These are phyloP conservation scores for Monopis laevigella DNA, from an alignment of 2,888 invertebrate species.

Conservation along the genomic window DNA sequence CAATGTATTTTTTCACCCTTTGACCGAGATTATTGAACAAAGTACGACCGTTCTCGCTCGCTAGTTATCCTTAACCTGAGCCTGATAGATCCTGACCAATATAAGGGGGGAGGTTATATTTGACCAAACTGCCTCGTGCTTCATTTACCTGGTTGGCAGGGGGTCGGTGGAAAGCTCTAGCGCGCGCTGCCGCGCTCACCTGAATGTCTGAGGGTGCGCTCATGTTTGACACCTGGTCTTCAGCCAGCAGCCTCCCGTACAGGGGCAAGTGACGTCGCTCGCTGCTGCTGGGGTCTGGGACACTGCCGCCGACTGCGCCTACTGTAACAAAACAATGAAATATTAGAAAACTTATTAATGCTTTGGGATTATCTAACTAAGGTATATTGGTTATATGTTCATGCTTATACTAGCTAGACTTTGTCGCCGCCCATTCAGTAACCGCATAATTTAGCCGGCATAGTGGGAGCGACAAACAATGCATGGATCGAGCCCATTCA, in stretches of 20 bases:
- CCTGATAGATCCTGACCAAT: too few relatives aligned
- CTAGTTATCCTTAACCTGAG: too few relatives aligned
- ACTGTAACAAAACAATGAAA: conserved; percentile 34
- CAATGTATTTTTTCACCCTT: background rate
- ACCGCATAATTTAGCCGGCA: too few relatives aligned
- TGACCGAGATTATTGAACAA: background rate
- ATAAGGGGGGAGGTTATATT: too few relatives aligned
- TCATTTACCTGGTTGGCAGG: conserved; percentile 49
- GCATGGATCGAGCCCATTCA: too few relatives aligned
- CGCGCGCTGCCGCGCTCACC: conserved; percentile 63
- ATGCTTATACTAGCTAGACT: too few relatives aligned
- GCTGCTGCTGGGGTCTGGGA: conserved; percentile 51
- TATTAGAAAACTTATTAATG: too few relatives aligned
- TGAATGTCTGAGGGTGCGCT: conserved; percentile 73
- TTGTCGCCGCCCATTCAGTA: too few relatives aligned
- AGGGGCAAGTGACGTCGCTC: conserved; percentile 81
- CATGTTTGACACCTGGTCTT: conserved; percentile 80
- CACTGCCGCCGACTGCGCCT: conserved; percentile 57
- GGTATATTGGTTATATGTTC: too few relatives aligned
- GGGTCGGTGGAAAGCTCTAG: conserved; percentile 62
- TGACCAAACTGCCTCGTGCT: conserved; percentile 60
- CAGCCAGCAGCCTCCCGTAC: conserved; percentile 90
- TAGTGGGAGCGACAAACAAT: too few relatives aligned
- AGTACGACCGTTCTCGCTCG: background rate
- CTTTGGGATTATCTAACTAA: too few relatives aligned